Base-by-base conservation (phyloP, 2,113 vertebrate genomes). In the Bujurquina vittata region DNA sequence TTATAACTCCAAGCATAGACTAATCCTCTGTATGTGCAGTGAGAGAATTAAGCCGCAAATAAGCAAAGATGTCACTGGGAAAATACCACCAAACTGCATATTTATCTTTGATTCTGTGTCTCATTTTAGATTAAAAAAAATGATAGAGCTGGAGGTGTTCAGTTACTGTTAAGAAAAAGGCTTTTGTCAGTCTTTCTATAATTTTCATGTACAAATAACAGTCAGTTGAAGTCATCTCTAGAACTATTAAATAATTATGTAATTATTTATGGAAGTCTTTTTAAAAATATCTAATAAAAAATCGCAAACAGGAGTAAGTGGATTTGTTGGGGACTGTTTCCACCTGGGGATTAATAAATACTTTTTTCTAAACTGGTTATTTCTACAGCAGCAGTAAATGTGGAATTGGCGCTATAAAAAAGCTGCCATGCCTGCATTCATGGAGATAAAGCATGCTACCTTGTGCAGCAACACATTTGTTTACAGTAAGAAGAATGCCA, bases 21-120 rank as follows among this genome's bases (percentile, higher is more conserved):
- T 46, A 54, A 84, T 81, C 60, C 75, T 29, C 60, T 52, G 46
- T 52, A 31, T 84, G 52, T 69, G 43, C 17, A 37, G 23, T 37
- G 23, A 54, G 26, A 54, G 26, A 54, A 72, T n/a, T 11, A 72
- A 72, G 4, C 18, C 1, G 10, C 10, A 72, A 72, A 72, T 72
- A 72, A 72, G 26, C 10, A 72, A 52, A 72, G 26, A 54, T 9
- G 46, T n/a, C 67, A 54, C 2, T 72, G 46, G 46, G 18, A 72
- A 54, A 72, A 72, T 72, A 2, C 54, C 46, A 33, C 46, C 67
- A 33, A 72, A 3, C 12, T 54, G 26, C 26, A 54, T 72, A 72
- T 7, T 31, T 52, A 49, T 52, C 49, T 69, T 18, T 69, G 40
- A 69, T 18, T 23, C 63, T 3, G 22, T 49, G 15, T 49, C 63